Evolutionary conservation across 2,113 vertebrate genomes (phyloP).

Genomic region (Anguilla rostrata): DNA sequence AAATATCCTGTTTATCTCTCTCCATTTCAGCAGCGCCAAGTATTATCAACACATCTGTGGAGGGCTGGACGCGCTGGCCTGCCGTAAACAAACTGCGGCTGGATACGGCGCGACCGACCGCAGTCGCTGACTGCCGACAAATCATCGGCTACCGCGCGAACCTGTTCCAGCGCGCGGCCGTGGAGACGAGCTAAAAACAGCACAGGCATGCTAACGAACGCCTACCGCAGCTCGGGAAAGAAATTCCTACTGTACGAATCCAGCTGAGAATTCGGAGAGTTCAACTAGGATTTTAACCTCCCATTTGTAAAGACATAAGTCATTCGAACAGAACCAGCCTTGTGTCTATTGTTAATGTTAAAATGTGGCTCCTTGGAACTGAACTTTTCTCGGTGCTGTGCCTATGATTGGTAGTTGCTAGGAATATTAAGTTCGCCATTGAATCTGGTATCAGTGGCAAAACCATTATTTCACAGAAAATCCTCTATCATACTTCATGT

Average conservation of each 20-base stretch:
- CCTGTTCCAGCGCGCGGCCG: neutral
- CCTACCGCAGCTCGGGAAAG: neutral
- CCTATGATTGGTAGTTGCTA: neutral
- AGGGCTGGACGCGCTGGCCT: neutral
- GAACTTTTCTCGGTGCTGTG: neutral
- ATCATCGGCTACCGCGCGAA: neutral
- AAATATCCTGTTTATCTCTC: slow-evolving; percentile 49
- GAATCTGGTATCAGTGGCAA: too few species aligned
- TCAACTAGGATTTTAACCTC: neutral
- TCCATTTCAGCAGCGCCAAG: slow-evolving; percentile 3
- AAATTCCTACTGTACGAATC: neutral
- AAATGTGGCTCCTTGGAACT: neutral
- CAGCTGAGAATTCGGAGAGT: neutral
- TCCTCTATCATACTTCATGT: too few species aligned
- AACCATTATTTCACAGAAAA: too few species aligned
- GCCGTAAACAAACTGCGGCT: neutral
- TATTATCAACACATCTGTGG: slow-evolving; percentile 26
- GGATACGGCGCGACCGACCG: neutral
- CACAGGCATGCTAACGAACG: neutral
- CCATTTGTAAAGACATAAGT: neutral
- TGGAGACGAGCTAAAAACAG: neutral
- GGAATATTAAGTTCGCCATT: neutral
- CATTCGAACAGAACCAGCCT: neutral
- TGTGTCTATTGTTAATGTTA: neutral
- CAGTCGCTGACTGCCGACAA: neutral